Evolutionary conservation across 2,888 invertebrate genomes (phyloP), one percentile per base, ranked within the genome.

Genomic region (Candidula unifasciata): DNA sequence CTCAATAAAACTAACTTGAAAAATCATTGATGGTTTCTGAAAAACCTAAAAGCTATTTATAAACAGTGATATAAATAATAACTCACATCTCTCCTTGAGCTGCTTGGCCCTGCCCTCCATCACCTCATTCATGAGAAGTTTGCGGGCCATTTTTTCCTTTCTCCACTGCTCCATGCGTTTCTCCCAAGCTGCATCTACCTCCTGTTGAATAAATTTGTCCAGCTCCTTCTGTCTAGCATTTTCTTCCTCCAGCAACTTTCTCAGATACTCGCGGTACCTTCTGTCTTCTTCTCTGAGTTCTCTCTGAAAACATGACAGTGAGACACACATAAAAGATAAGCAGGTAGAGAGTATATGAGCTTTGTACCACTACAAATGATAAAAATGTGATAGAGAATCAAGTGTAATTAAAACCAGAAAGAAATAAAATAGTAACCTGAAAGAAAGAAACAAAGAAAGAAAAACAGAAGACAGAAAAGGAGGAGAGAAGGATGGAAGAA

Each of bases 101-200:
- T 93, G 93, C 78, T 88, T 83, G n/a, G 89, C 89, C 54, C 93
- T 86, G 33, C 89, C 90, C 35, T 84, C 88, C 79, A 93, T 88
- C 6, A 93, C 93, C 74, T 93, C 92, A 69, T 91, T 89, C 78
- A 94, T 86, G 60, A 93, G 89, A 77, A 91, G 91, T 86, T 92
- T 90, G 33, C 93, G 88, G 16, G 93, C 93, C 82, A 91, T 87
- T 54, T 91, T 88, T 87, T 94, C 93, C 73, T 90, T 88, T 71
- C 88, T 85, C 93, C 93, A 93, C 79, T 92, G 91, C 16, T 90
- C 89, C 8, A 93, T 87, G 66, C 92, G 91, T 87, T 92, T 93
- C 89, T 93, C 92, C 93, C 93, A 93, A 87, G 90, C 91, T 79
- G 92, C 91, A 88, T 93, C 93, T 44, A 93, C 91, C 86, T 94